phyloP scores from a whole-genome alignment of 2,797 vertebrate genomes.

The Rhynchonycteris naso region DNA sequence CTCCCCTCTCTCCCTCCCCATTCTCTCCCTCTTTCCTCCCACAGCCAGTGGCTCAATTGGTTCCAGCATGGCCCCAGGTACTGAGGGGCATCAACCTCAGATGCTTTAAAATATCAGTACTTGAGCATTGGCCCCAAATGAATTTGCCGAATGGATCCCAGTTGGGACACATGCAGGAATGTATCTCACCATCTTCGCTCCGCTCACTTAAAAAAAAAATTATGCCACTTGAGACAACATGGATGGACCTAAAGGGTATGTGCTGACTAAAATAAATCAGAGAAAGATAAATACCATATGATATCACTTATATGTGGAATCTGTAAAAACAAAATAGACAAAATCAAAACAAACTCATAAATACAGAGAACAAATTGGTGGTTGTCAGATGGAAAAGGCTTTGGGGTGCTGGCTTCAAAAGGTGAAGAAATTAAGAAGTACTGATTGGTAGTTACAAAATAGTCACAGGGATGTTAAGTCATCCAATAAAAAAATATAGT shows the following conservation, averaged over 20 bases:
- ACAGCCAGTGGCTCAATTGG: too few species aligned
- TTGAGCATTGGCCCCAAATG: too few species aligned
- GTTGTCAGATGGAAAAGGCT: not conserved
- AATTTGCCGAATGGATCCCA: too few species aligned
- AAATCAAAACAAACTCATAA: not conserved
- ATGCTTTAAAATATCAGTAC: too few species aligned
- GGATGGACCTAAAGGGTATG: not conserved
- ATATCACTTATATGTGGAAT: not conserved
- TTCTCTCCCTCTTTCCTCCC: too few species aligned
- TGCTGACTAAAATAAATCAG: not conserved
- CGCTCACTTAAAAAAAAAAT: not conserved
- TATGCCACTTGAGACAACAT: not conserved
- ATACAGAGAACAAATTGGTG: not conserved
- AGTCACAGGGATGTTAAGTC: not conserved
- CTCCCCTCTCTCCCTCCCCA: too few species aligned
- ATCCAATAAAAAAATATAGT: not conserved
- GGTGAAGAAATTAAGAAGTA: not conserved
- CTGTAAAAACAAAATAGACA: not conserved
- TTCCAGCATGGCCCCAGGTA: too few species aligned
- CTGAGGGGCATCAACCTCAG: too few species aligned
- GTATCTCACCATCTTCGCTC: too few species aligned
- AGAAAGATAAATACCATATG: not conserved
- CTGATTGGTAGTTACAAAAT: not conserved
- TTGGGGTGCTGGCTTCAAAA: not conserved
- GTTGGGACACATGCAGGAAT: too few species aligned